Evolutionary conservation across 2,113 vertebrate species (phyloP), one percentile per base, ranked within the genome.

Genomic region (Nannospalax galili): DNA sequence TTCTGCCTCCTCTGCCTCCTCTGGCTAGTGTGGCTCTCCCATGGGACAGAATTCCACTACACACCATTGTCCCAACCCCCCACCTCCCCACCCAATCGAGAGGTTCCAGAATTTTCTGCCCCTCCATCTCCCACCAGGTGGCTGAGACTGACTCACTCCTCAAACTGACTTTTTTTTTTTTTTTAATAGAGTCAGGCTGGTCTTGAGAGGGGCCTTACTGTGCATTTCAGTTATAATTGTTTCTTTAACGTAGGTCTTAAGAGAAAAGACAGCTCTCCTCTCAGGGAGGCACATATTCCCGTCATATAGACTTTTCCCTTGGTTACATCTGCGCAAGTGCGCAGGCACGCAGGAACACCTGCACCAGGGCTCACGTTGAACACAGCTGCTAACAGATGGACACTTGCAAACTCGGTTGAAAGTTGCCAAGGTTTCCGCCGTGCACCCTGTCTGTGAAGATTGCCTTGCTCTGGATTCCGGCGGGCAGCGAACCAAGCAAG

Each of bases 181-280:
- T 85, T 90, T 48, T 92, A 69, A 69, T 64, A 69, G 35, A 86
- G 58, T 60, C 6, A 1, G 0, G 52, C 60, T 86, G 24, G 48
- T 74, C 48, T 60, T 82, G 72, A 4, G 9, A 92, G 86, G 92
- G 64, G 19, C 35, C 84, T 69, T 70, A 56, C n/a, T 64, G 64
- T 12, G 79, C n/a, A 88, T 90, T 92, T 87, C 24, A 42, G 4
- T 89, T 93, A 67, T 78, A 88, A 90, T 70, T 0, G 7, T 65
- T 92, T 90, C 79, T 35, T 86, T 91, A 95, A 48, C 2, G 3
- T 42, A 78, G 35, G 12, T 94, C 42, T 64, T 37, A 70, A 35
- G 37, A 32, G 37, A 77, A 92, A 78, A 65, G n/a, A 80, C 16
- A 35, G 85, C 94, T 93, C 94, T n/a, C 79, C 28, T 72, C 48